These are phyloP conservation scores for Aporrectodea caliginosa DNA, from an alignment of 1,140 invertebrate genomes.

Conservation along the genomic window DNA sequence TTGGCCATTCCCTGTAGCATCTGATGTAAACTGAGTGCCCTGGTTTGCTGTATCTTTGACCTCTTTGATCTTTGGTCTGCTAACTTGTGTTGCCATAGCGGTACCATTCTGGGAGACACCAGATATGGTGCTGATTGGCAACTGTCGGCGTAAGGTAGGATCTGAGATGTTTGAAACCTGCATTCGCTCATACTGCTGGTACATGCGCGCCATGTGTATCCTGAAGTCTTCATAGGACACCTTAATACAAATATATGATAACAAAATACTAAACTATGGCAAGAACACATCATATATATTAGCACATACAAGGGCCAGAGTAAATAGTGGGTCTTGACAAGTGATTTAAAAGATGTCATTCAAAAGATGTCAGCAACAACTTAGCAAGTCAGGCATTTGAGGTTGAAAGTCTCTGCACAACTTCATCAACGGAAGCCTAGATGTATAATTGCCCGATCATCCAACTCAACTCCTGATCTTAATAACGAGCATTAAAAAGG, in stretches of 20 bases:
- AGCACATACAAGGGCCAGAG: no score
- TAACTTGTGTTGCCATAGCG: slow-evolving; percentile 36
- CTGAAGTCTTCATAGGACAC: slow-evolving; percentile 92
- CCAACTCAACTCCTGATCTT: no score
- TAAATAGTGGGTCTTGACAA: no score
- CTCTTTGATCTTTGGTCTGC: slow-evolving; percentile 42
- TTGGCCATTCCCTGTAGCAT: slow-evolving; percentile 23
- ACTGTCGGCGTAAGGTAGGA: slow-evolving; percentile 80
- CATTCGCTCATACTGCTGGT: slow-evolving; percentile 91
- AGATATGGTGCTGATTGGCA: slow-evolving; percentile 91
- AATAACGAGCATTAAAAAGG: no score
- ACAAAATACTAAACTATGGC: no score
- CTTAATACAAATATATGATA: slow-evolving; percentile 58
- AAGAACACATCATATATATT: no score
- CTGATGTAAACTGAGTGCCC: slow-evolving; percentile 6
- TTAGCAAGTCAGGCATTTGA: no score
- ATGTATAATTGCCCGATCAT: no score
- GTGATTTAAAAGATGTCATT: no score
- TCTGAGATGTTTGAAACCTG: slow-evolving; percentile 90
- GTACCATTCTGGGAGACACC: slow-evolving; percentile 59
- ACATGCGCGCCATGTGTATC: slow-evolving; percentile 66
- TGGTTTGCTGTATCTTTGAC: slow-evolving; percentile 29
- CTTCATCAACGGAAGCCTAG: no score
- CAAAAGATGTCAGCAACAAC: no score
- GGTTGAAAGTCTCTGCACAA: no score